These are phyloP conservation scores for Phymatocera aterrima DNA, from an alignment of 2,888 invertebrate species.

Conservation along the genomic window DNA sequence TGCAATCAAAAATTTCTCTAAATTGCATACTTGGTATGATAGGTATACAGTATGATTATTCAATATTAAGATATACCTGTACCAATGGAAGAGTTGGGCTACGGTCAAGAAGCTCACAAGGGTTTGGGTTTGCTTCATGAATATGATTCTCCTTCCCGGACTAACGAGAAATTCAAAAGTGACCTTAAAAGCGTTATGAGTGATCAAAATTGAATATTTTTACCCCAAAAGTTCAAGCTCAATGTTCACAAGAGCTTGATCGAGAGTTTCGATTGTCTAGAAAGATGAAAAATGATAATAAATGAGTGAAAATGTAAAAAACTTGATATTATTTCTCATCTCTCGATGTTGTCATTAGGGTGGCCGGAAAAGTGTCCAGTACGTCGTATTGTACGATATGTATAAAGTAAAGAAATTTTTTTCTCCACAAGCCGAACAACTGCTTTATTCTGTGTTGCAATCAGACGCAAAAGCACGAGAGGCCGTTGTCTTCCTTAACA, in stretches of 20 bases:
- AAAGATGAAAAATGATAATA: neutral
- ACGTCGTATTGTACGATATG: neutral
- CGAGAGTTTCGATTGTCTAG: neutral
- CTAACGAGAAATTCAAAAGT: neutral
- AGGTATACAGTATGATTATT: neutral
- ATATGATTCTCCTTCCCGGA: neutral
- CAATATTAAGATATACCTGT: neutral
- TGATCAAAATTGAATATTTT: neutral
- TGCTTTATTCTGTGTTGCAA: neutral
- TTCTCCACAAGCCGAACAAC: neutral
- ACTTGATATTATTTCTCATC: neutral
- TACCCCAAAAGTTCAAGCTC: neutral
- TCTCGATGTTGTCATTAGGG: too few relatives aligned
- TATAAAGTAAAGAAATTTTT: neutral
- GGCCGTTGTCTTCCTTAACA: neutral
- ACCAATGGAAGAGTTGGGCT: neutral
- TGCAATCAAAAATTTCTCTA: neutral
- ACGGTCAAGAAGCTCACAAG: slow-evolving; percentile 19
- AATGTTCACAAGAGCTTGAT: neutral
- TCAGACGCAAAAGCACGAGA: neutral
- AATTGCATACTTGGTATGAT: neutral
- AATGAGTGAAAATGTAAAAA: neutral
- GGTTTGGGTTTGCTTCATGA: slow-evolving; percentile 6
- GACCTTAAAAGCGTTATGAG: neutral
- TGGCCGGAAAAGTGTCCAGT: too few relatives aligned